Percentiles rank a stretch among this genome's conserved stretches.
Conservation (phyloP, 2,888 invertebrate genomes). For the Cantharis flavilabris region DNA sequence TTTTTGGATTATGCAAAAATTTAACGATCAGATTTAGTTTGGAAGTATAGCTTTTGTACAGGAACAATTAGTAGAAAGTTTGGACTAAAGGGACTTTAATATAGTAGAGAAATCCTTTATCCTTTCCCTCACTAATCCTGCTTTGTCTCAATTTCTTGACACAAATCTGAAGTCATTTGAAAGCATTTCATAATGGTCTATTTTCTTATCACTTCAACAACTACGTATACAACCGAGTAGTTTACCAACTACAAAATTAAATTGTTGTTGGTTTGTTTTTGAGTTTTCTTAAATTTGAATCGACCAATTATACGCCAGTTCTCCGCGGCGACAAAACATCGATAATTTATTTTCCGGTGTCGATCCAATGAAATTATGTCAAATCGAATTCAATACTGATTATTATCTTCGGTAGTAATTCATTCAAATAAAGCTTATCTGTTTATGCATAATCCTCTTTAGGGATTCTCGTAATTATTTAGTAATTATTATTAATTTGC, state of each 20-base stretch:
- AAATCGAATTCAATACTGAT: not conserved
- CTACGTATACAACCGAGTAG: not conserved
- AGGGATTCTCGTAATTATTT: not conserved
- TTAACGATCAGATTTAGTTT: not conserved
- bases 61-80: not conserved
- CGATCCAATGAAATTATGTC: not conserved
- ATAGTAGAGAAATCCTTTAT: not conserved
- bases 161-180: conserved; percentile 15
- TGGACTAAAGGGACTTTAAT: not conserved
- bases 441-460: conserved; percentile 1
- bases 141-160: conserved; percentile 19
- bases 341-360: not conserved
- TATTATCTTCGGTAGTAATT: not conserved
- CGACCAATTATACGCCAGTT: no score
- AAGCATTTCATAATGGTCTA: conserved; percentile 4
- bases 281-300: not conserved
- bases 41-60: not conserved
- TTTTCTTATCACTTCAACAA: conserved; percentile 5
- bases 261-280: not conserved
- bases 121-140: conserved; percentile 13
- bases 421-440: conserved; percentile 1
- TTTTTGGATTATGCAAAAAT: not conserved
- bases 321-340: not conserved
- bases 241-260: not conserved
- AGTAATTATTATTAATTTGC: conserved; percentile 4